Conservation (phyloP, 2,113 vertebrate species). For the Embiotoca jacksoni region DNA sequence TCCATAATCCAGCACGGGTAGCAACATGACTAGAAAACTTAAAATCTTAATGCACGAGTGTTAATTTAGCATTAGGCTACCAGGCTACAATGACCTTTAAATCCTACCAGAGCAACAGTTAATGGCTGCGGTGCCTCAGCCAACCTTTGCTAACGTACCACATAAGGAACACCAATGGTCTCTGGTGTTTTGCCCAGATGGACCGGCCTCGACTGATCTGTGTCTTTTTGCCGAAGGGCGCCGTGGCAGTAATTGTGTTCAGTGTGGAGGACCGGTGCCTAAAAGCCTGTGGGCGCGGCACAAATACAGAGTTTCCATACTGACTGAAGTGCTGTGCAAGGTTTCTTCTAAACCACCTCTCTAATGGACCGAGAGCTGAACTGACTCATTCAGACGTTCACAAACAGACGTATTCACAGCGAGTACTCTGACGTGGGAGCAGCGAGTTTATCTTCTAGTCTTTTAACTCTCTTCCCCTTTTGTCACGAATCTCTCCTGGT, state of each 20-base stretch:
- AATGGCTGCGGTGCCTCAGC: too few species aligned
- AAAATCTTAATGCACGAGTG: too few species aligned
- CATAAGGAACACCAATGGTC: background rate
- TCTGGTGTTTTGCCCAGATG: background rate
- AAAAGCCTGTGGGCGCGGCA: background rate
- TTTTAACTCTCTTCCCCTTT: conserved; percentile 36
- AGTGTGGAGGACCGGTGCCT: background rate
- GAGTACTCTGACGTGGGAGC: conserved; percentile 29
- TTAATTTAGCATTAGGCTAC: too few species aligned
- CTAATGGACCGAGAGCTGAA: background rate
- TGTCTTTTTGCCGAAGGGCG: background rate
- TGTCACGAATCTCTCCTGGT: background rate
- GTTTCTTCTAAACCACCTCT: background rate
- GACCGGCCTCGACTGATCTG: background rate
- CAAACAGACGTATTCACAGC: conserved; percentile 41
- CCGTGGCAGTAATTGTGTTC: background rate
- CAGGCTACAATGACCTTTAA: too few species aligned
- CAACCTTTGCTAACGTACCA: too few species aligned
- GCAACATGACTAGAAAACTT: too few species aligned
- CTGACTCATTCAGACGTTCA: conserved; percentile 26
- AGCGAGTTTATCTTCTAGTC: conserved; percentile 42
- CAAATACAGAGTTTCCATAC: background rate
- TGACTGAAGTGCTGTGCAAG: background rate
- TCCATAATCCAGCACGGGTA: too few species aligned
- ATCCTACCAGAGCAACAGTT: too few species aligned